Evolutionary conservation across 92 coral and sea anemone species (phyloP).

Genomic region (Epizoanthus stellaris): DNA sequence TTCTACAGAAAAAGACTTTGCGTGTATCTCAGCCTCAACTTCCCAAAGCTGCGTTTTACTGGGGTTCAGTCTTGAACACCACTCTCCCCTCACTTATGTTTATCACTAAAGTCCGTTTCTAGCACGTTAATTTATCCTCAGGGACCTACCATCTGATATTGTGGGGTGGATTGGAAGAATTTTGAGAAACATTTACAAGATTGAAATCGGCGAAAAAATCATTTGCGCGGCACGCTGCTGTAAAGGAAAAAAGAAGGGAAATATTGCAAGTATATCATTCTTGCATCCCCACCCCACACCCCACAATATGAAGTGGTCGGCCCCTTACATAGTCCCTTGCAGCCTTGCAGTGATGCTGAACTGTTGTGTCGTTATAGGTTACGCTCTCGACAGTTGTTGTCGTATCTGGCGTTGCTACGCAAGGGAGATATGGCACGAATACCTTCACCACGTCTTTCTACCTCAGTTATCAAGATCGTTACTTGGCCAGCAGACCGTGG

Average conservation of each 20-base stretch:
- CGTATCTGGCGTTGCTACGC: constrained; percentile 17
- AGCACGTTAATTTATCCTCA: neutral
- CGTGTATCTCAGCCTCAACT: too few species aligned
- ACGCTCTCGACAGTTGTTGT: constrained; percentile 7
- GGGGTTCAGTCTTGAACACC: neutral
- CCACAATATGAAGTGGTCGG: too few species aligned
- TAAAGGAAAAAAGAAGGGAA: too few species aligned
- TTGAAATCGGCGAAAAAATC: too few species aligned
- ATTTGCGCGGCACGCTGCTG: neutral
- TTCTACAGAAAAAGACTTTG: too few species aligned
- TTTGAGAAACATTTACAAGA: too few species aligned
- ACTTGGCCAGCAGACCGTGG: constrained; percentile 4
- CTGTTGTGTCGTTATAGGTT: neutral
- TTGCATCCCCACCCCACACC: neutral
- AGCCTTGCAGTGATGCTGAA: too few species aligned
- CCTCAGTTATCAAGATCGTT: constrained; percentile 24
- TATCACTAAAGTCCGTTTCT: neutral
- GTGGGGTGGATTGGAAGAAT: too few species aligned
- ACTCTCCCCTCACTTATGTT: neutral
- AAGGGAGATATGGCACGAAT: constrained; percentile 18
- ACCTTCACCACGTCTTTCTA: constrained; percentile 17
- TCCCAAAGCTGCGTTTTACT: too few species aligned
- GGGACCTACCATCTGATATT: neutral
- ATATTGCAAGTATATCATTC: too few species aligned
- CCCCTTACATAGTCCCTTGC: too few species aligned